Conservation (phyloP, 1,140 invertebrate genomes). For the Polypedilum pembai region DNA sequence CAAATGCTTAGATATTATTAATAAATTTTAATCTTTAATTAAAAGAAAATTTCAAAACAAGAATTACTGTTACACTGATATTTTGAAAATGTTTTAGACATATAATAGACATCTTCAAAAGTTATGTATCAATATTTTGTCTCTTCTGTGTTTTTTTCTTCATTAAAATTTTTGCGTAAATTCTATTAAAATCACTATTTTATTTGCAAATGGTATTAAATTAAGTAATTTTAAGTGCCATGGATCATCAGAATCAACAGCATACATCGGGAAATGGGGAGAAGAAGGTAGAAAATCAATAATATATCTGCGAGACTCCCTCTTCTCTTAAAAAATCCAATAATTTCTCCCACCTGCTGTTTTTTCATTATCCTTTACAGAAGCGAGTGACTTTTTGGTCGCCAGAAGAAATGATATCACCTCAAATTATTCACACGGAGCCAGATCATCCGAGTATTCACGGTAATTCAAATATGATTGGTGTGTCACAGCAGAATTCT, state of each 20-base stretch:
- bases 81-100: too few relatives aligned
- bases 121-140: not conserved
- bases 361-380: not conserved
- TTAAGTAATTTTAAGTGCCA: not conserved
- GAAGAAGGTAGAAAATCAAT: constrained; percentile 18
- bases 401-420: constrained; percentile 7
- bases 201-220: not conserved
- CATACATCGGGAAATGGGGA: not conserved
- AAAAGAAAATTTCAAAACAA: too few relatives aligned
- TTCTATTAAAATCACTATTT: not conserved
- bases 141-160: not conserved
- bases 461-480: not conserved
- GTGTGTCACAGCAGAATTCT: not conserved
- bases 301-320: not conserved
- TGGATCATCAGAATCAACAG: constrained; percentile 12
- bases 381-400: constrained; percentile 11
- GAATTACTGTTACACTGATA: too few relatives aligned
- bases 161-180: not conserved
- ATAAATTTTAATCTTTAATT: too few relatives aligned
- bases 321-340: not conserved
- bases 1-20: too few relatives aligned
- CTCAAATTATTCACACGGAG: not conserved
- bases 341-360: constrained; percentile 22
- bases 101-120: not conserved
- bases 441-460: constrained; percentile 8